These are phyloP conservation scores for Hylaea fasciaria DNA, from an alignment of 2,888 invertebrate genomes.

Conservation along the genomic window DNA sequence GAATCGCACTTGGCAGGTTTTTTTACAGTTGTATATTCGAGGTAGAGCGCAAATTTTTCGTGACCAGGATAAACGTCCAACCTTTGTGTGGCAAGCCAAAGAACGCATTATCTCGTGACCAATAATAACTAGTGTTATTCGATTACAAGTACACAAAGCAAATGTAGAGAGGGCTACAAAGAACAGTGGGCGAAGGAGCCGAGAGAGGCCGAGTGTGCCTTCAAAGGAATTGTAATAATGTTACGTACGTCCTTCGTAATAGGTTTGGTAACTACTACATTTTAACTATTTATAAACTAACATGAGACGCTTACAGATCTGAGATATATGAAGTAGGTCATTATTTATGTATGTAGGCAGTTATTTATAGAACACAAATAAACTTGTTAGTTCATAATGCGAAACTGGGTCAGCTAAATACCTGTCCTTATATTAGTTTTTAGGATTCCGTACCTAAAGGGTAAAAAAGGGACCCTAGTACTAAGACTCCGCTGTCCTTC, in stretches of 20 bases:
- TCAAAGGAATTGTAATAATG: slow-evolving; percentile 23
- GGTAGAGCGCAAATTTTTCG: not conserved
- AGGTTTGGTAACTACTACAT: not conserved
- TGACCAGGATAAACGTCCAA: not conserved
- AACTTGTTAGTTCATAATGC: not conserved
- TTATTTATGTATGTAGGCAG: not conserved
- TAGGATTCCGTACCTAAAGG: too few species aligned
- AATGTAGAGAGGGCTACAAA: slow-evolving; percentile 4
- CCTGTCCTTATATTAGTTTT: too few species aligned
- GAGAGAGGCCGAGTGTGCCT: slow-evolving; percentile 12
- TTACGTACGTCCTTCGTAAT: slow-evolving; percentile 4
- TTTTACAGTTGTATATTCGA: too few species aligned
- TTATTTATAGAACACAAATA: not conserved
- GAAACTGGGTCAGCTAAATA: not conserved
- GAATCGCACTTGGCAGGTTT: too few species aligned
- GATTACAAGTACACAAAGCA: slow-evolving; percentile 10
- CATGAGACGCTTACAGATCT: not conserved
- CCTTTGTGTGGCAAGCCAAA: not conserved
- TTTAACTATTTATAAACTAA: slow-evolving; percentile 2
- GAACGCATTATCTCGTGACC: slow-evolving; percentile 9
- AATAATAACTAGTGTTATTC: slow-evolving; percentile 1
- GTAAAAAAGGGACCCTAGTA: too few species aligned
- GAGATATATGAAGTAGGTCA: too few species aligned
- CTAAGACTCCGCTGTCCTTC: too few species aligned
- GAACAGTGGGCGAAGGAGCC: slow-evolving; percentile 13